phyloP scores from a whole-genome alignment of 2,888 invertebrate genomes.

The Lymantria monacha region DNA sequence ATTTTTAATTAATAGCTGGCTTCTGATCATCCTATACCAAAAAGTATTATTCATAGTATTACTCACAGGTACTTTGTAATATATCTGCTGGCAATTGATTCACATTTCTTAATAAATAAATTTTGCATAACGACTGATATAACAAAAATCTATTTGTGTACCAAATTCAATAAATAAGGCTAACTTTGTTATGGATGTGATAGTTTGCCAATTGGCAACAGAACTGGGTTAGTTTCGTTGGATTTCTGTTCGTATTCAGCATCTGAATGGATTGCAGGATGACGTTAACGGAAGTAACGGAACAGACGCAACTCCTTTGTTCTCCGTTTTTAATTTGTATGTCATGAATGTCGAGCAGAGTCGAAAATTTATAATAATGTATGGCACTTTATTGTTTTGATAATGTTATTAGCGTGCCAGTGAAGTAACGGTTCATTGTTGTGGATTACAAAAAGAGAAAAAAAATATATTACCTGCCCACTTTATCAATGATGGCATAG shows the following conservation, averaged over 20 bases:
- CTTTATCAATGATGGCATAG: too few species aligned
- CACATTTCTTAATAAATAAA: too few species aligned
- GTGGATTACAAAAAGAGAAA: constrained; percentile 11
- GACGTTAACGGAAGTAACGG: constrained; percentile 61
- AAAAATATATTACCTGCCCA: not conserved
- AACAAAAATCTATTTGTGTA: constrained; percentile 12
- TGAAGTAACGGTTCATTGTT: constrained; percentile 21
- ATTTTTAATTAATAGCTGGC: too few species aligned
- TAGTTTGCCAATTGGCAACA: constrained; percentile 37
- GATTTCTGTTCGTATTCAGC: constrained; percentile 44
- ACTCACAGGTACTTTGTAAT: too few species aligned
- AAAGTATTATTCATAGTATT: too few species aligned
- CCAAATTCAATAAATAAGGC: constrained; percentile 13
- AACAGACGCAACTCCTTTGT: constrained; percentile 46
- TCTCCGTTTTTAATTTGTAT: constrained; percentile 49
- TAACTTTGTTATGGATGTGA: constrained; percentile 23
- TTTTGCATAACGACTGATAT: not conserved
- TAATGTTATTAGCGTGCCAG: constrained; percentile 15
- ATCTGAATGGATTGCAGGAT: constrained; percentile 39
- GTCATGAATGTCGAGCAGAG: constrained; percentile 49
- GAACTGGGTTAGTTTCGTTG: constrained; percentile 43
- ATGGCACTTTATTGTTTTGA: constrained; percentile 22
- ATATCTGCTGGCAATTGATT: too few species aligned
- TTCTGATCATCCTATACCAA: too few species aligned
- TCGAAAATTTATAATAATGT: constrained; percentile 31